phyloP scores from a whole-genome alignment of 2,888 invertebrate genomes.

The Agonopterix heracliana region DNA sequence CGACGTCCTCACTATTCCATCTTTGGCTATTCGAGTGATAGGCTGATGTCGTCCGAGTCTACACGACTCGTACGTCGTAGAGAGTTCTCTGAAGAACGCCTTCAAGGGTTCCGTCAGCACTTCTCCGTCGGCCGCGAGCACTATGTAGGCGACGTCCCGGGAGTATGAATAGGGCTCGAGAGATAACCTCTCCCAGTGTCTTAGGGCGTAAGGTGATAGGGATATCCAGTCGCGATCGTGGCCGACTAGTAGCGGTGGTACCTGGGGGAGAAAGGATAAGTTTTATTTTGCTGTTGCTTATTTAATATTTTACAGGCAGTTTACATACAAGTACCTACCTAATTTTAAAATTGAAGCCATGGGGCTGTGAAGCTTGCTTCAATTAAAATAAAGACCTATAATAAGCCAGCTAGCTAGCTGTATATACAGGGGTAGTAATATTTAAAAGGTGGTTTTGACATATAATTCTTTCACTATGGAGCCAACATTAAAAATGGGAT shows the following conservation, averaged over 20 bases:
- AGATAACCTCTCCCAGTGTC: conserved; percentile 98
- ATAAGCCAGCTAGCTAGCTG: too few species aligned
- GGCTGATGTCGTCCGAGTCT: conserved; percentile 95
- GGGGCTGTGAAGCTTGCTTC: too few species aligned
- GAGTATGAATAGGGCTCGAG: conserved; percentile 97
- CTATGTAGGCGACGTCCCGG: conserved; percentile 95
- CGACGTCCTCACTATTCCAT: conserved; percentile 90
- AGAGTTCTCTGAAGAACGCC: conserved; percentile 94
- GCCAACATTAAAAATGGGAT: too few species aligned
- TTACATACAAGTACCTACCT: too few species aligned
- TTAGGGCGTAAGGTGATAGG: conserved; percentile 94
- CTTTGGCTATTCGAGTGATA: conserved; percentile 86
- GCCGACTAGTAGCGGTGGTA: conserved; percentile 94
- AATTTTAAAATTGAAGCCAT: too few species aligned
- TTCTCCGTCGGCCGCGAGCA: conserved; percentile 95
- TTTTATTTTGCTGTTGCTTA: too few species aligned
- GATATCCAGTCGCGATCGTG: conserved; percentile 97
- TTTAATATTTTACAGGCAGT: too few species aligned
- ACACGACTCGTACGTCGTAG: conserved; percentile 95
- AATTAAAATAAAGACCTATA: too few species aligned
- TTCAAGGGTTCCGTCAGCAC: conserved; percentile 85
- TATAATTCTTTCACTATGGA: too few species aligned
- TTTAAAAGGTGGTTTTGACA: too few species aligned
- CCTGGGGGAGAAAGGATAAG: conserved; percentile 31
- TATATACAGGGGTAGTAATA: too few species aligned